These are phyloP conservation scores for Raja brachyura DNA, from an alignment of 2,113 vertebrate species.

Conservation along the genomic window DNA sequence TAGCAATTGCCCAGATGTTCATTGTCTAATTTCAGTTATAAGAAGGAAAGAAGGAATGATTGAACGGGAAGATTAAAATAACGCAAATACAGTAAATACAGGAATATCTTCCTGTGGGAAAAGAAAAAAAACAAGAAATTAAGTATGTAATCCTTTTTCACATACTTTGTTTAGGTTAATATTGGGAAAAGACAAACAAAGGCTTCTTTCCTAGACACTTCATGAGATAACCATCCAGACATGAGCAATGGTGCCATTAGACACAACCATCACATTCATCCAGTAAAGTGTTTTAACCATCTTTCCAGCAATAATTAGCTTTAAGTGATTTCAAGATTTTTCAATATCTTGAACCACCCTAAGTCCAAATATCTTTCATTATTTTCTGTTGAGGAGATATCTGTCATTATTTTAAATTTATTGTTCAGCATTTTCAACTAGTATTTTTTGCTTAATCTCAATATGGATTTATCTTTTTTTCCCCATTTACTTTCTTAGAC, in stretches of 20 bases:
- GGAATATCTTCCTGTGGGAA: not conserved
- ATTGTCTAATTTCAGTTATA: not conserved
- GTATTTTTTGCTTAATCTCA: not conserved
- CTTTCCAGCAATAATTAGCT: not conserved
- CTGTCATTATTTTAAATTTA: not conserved
- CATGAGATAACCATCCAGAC: not conserved
- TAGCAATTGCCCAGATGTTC: not conserved
- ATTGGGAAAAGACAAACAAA: not conserved
- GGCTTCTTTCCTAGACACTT: not conserved
- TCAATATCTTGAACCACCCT: not conserved
- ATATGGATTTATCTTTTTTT: not conserved
- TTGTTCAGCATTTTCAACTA: constrained; percentile 1
- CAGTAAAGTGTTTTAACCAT: not conserved
- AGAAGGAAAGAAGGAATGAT: not conserved
- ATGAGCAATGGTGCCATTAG: not conserved
- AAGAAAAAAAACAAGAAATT: not conserved
- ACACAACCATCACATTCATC: not conserved
- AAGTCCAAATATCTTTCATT: not conserved
- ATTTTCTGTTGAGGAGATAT: not conserved
- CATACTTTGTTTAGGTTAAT: not conserved
- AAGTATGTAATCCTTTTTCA: not conserved
- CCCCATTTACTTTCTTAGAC: not conserved
- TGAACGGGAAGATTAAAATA: not conserved
- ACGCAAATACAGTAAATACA: not conserved
- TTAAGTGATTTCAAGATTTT: constrained; percentile 5